Percentiles rank a stretch among this genome's conserved stretches.
These are phyloP conservation scores for Thecophora atra DNA, from an alignment of 2,888 invertebrate species.

Conservation along the genomic window DNA sequence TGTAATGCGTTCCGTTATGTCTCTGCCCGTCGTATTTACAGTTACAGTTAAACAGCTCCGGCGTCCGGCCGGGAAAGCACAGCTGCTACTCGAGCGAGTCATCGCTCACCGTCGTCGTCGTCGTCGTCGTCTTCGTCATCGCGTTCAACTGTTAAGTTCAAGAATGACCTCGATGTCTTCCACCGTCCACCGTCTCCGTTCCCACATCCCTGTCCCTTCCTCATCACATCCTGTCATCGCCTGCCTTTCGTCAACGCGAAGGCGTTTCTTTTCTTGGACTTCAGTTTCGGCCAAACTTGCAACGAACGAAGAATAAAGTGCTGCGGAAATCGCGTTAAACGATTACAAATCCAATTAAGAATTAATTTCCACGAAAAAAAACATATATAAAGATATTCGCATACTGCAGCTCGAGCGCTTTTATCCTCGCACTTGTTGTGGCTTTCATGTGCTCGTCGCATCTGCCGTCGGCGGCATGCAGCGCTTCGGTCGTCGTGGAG, in stretches of 20 bases:
- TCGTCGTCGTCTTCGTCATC: not conserved
- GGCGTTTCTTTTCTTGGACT: conserved; percentile 14
- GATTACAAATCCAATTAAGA: not conserved
- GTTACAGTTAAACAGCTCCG: not conserved
- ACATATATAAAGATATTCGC: not conserved
- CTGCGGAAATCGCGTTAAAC: not conserved
- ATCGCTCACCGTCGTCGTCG: not conserved
- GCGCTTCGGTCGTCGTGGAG: conserved; percentile 59
- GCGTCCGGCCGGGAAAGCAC: too few species aligned
- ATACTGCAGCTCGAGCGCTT: too few species aligned
- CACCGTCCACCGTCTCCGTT: not conserved
- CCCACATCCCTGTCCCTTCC: not conserved
- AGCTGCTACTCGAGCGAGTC: too few species aligned
- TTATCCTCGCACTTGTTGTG: not conserved
- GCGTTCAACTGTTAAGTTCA: not conserved
- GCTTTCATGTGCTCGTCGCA: not conserved
- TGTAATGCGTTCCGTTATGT: not conserved
- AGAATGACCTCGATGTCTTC: not conserved
- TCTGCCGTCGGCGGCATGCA: conserved; percentile 53
- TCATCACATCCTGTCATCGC: not conserved
- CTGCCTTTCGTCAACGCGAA: not conserved
- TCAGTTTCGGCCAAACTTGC: conserved; percentile 42
- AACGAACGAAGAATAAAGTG: conserved; percentile 24
- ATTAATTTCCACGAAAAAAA: not conserved
- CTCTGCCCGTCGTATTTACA: not conserved